Evolutionary conservation across 2,888 invertebrate genomes (phyloP), one percentile per base, ranked within the genome.

Genomic region (Rhamnusium bicolor): DNA sequence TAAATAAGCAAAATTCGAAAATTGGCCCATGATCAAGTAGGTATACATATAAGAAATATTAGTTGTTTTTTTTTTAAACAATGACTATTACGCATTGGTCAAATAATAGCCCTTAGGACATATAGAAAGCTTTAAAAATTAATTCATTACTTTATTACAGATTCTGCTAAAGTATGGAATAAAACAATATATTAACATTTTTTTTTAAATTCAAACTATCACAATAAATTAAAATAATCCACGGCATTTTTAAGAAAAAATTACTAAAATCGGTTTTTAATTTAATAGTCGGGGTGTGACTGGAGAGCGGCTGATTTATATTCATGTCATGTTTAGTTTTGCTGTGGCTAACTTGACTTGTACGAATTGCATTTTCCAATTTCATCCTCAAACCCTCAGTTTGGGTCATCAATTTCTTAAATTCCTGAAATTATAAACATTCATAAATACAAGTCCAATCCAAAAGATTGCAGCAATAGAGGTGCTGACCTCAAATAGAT

Each of bases 261-360:
- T 97, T 97, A 84, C 96, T 96, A 87, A 98, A 98, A 89, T 98
- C 96, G 1, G 97, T 98, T 90, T 96, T 97, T 80, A 98, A 91
- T 88, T 96, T 96, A 85, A 98, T 98, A 65, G 95, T 94, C 72
- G 95, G 96, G 73, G 89, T 89, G 83, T 89, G 90, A 75, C 83
- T 85, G 61, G 86, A 80, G 58, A 84, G 70, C 46, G 86, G 84
- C 77, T 90, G 89, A 69, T 83, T 86, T 63, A 88, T 86, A 74
- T 88, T 89, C 51, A 88, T 84, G 79, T 90, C 90, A 69, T 86
- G 87, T 79, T 87, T 89, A 21, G 86, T 85, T 77, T 91, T 91
- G 71, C 90, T 89, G 80, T 90, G 90, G 77, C 90, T 87, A 87
- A 91, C 92, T 81, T 92, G 92, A 84, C 91, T 94, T 66, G 92